Evolutionary conservation across 2,888 invertebrate species (phyloP), one percentile per base, ranked within the genome.

Genomic region (Trachelus troglodyta): DNA sequence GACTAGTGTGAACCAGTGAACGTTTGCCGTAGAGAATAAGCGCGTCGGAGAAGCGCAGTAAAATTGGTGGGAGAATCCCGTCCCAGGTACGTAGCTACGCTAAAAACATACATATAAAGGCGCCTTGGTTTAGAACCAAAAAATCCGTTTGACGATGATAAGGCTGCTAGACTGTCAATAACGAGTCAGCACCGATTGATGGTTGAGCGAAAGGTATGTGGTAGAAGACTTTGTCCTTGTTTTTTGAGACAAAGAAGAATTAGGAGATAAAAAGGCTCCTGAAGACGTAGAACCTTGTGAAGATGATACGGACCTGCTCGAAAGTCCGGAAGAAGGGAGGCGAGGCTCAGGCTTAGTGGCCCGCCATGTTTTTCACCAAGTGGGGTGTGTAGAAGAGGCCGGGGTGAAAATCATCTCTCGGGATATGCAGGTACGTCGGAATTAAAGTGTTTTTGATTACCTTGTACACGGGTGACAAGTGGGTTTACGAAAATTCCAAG

Each of bases 281-380:
- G 4, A 56, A 56, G 56, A 56, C 23, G 9, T 56, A 9, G 56
- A 23, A 56, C 56, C 56, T 56, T 23, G 56, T 9, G 56, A 56
- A 56, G 56, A 56, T 56, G 56, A 23, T 23, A 56, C 56, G 56
- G 56, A 56, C 56, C 56, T 56, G 56, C 2, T 15, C 56, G 56
- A 56, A 56, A 56, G 56, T 56, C 23, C 0, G 23, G 56, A 56
- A 56, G 56, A 56, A 56, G 83, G 85, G 84, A 78, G 83, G 83
- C 79, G 83, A 83, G 83, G 83, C 80, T 79, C 79, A 81, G 83
- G 81, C 84, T 87, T 83, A 90, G 91, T 90, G 90, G 89, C 90
- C 94, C 95, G 95, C 95, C 95, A 95, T 95, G 95, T 95, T 95
- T 95, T 94, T 94, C 94, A 94, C 94, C 93, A 93, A 94, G 94